phyloP scores from a whole-genome alignment of 2,113 vertebrate genomes.

The Motacilla tschutschensis region DNA sequence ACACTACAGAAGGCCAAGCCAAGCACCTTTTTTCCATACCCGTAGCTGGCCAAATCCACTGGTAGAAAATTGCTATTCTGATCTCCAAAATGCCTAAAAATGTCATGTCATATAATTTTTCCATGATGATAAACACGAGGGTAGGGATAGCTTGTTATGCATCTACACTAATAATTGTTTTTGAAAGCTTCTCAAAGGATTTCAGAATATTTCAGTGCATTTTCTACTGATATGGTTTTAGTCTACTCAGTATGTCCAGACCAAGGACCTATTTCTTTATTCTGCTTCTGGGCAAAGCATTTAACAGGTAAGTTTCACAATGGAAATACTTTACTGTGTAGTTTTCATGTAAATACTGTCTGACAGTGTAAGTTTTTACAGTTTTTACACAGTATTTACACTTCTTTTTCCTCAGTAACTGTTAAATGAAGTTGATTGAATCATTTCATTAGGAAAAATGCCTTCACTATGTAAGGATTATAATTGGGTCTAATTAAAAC shows the following conservation, averaged over 20 bases:
- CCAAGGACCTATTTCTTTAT: background rate
- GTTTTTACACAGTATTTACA: background rate
- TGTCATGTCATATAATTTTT: background rate
- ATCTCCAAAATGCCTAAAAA: background rate
- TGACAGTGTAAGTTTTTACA: background rate
- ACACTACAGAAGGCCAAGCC: background rate
- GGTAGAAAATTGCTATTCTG: background rate
- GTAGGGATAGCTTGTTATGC: background rate
- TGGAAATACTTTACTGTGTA: background rate
- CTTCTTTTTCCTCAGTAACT: background rate
- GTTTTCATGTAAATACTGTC: background rate
- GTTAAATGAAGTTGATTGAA: background rate
- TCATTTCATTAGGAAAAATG: background rate
- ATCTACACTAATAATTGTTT: background rate
- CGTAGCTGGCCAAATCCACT: background rate
- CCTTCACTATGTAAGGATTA: background rate
- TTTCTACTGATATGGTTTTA: background rate
- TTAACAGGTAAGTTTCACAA: background rate
- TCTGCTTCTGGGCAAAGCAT: background rate
- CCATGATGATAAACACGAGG: background rate
- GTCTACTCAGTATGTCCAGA: background rate
- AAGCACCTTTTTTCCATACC: background rate
- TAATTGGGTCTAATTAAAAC: background rate
- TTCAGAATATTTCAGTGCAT: background rate
- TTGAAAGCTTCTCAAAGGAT: background rate